Evolutionary conservation across 2,888 invertebrate species (phyloP).

Genomic region (Rhingia campestris): DNA sequence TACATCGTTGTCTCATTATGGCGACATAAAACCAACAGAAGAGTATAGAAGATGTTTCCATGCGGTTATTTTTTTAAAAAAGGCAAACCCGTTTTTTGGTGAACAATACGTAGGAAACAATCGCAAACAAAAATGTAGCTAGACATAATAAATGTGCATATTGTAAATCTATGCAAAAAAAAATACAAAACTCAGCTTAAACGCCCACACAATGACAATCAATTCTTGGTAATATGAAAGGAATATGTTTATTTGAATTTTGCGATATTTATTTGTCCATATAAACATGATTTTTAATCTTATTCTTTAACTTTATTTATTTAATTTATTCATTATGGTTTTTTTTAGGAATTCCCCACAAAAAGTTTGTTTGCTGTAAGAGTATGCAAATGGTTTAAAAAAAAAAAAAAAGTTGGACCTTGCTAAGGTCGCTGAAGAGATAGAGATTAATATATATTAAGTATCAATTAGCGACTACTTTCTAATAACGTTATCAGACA

Average conservation of each 20-base stretch:
- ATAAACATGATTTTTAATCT: slow-evolving; percentile 20
- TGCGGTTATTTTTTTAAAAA: background rate
- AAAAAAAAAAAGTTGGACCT: background rate
- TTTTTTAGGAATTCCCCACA: slow-evolving; percentile 32
- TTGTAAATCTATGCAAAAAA: slow-evolving; percentile 7
- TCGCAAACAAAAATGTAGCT: background rate
- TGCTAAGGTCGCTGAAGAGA: background rate
- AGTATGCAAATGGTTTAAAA: background rate
- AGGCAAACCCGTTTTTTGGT: slow-evolving; percentile 34
- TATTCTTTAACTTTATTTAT: slow-evolving; percentile 5
- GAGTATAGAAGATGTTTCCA: slow-evolving; percentile 1
- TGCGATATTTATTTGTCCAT: slow-evolving; percentile 18
- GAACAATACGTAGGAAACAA: background rate
- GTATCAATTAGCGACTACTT: slow-evolving; percentile 39
- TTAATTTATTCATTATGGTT: slow-evolving; percentile 34
- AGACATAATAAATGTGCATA: slow-evolving; percentile 1
- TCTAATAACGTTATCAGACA: slow-evolving; percentile 27
- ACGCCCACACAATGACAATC: slow-evolving; percentile 18
- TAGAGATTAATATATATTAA: background rate
- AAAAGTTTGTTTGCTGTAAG: background rate
- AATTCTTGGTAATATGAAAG: background rate
- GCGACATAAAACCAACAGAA: slow-evolving; percentile 42
- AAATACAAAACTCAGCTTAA: slow-evolving; percentile 1
- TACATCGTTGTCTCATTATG: background rate
- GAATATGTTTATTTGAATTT: slow-evolving; percentile 2